These are phyloP conservation scores for Datnioides undecimradiatus DNA, from an alignment of 2,113 vertebrate species.

Conservation along the genomic window DNA sequence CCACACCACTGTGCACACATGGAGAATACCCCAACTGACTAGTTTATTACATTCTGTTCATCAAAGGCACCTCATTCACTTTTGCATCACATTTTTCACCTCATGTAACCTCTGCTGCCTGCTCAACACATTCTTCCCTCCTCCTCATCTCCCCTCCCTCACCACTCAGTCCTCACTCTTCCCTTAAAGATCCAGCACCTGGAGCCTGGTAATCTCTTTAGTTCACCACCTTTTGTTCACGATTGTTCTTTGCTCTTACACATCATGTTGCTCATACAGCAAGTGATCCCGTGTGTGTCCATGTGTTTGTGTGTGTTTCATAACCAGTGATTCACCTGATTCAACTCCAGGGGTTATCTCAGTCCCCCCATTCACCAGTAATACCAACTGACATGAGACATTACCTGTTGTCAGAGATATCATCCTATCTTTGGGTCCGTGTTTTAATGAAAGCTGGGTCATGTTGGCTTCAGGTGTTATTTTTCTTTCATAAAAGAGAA, in stretches of 20 bases:
- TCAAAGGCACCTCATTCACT: neutral
- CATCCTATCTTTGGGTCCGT: neutral
- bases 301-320: neutral
- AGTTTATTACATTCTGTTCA: neutral
- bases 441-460: conserved; percentile 23
- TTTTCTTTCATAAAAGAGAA: conserved; percentile 19
- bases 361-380: neutral
- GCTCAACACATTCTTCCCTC: neutral
- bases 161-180: neutral
- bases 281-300: too few species aligned
- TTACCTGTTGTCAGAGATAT: conserved; percentile 23
- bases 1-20: neutral
- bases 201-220: neutral
- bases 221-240: neutral
- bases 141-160: too few species aligned
- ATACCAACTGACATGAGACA: neutral
- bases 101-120: neutral
- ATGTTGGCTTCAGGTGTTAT: neutral
- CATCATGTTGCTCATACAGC: neutral
- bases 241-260: neutral
- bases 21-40: neutral
- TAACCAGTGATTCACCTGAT: conserved; percentile 1
- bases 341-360: neutral
- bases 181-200: neutral
- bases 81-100: neutral